Evolutionary conservation across 2,797 vertebrate species (phyloP).

Genomic region (Rhyacichthys aspro): DNA sequence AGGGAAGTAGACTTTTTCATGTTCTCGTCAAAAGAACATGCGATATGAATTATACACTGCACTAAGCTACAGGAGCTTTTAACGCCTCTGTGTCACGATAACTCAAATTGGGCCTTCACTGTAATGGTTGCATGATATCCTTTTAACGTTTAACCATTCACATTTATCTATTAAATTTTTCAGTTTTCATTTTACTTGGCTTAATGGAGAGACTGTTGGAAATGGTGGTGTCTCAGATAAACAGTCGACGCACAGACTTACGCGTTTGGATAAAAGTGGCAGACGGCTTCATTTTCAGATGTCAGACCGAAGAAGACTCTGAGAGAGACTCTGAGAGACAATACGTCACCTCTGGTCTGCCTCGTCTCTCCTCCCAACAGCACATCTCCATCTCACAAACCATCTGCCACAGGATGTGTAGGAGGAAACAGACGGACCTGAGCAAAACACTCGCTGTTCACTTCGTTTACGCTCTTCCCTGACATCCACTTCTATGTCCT

Average conservation of each 20-base stretch:
- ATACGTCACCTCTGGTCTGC: conserved; percentile 20
- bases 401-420: conserved; percentile 42
- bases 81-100: neutral
- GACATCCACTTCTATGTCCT: neutral
- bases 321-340: conserved; percentile 6
- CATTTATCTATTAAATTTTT: neutral
- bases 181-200: too few relatives aligned
- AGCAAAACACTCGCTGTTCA: conserved; percentile 30
- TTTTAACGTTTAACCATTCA: too few relatives aligned
- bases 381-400: conserved; percentile 38
- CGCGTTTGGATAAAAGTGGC: neutral
- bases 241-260: too few relatives aligned
- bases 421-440: conserved; percentile 24
- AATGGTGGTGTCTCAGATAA: too few relatives aligned
- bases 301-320: conserved; percentile 9
- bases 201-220: conserved; percentile 15
- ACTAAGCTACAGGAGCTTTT: neutral
- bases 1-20: conserved; percentile 4
- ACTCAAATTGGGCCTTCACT: too few relatives aligned
- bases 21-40: neutral
- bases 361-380: conserved; percentile 8
- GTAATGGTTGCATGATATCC: conserved; percentile 2
- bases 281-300: conserved; percentile 24
- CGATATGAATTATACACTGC: too few relatives aligned
- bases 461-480: neutral